Evolutionary conservation across 2,888 invertebrate species (phyloP), one percentile per base, ranked within the genome.

Genomic region (Drosophila mettleri): DNA sequence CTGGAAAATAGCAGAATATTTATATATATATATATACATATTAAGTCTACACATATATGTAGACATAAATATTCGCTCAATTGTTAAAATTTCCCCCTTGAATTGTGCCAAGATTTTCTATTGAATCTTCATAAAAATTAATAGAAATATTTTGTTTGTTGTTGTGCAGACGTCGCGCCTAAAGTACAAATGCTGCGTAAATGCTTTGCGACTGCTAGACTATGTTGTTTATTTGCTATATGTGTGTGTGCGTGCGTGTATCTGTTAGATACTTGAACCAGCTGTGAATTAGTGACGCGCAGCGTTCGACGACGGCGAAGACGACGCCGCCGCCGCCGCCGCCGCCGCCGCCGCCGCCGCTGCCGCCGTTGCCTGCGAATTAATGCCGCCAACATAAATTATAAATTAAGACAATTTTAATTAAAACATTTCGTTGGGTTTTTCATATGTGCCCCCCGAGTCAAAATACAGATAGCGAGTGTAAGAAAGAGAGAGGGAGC

Each of bases 351-450:
- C n/a, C n/a, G n/a, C n/a, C n/a, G n/a, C n/a, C 29, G 29, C 58
- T 33, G 51, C 46, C 64, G 48, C 33, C 54, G 66, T 62, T 59
- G 78, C 48, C 73, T 73, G 82, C 79, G 82, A 85, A 86, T 83
- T 86, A 86, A 82, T 84, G 82, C 85, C 74, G 74, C 68, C 78
- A 84, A 69, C 85, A 84, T 87, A 85, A 87, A 85, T 87, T 85
- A 85, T 76, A 81, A 87, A 73, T 82, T 72, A 87, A 84, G 80
- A 82, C 88, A 79, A 85, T 87, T 85, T 87, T 81, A 83, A 85
- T 83, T 85, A 87, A 83, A 86, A 67, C 81, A 82, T 84, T 81
- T 79, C 68, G 49, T 60, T 83, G 63, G 66, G 73, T 52, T 67
- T 67, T 66, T 69, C 69, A 65, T 61, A 51, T 48, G 61, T 34